Base-by-base conservation (phyloP, 2,113 vertebrate species). In the Callaeas wilsoni region DNA sequence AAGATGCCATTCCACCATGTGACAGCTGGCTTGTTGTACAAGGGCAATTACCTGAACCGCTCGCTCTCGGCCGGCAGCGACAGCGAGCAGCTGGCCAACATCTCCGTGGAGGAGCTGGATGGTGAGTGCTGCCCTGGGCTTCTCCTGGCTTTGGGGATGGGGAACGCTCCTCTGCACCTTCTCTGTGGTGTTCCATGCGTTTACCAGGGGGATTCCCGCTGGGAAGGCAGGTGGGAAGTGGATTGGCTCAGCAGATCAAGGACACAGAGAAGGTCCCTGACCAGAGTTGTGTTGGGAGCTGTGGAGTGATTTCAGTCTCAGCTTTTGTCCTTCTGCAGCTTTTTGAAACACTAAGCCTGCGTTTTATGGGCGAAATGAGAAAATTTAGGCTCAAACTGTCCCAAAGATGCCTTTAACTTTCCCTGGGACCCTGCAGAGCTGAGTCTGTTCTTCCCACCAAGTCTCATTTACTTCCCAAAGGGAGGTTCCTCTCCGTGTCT, bases 1-100 rank as follows among this genome's bases (percentile, higher is more conserved):
- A 99, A 99, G 98, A 99, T 99, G 99, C 99, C 99, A 97, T 99
- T 99, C 98, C 99, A 99, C 95, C 99, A 99, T 96, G 99, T 99
- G 97, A 99, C 99, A 84, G 99, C 99, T 79, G 99, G 99, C 90
- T 98, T 99, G 97, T 98, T 99, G 97, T 99, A 99, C 98, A 99
- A 99, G 93, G 99, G 99, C 96, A 99, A 99, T 97, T 99, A 99
- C 97, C 98, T 99, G 98, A 99, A 99, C 97, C 98, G 99, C 75
- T 99, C 99, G 1, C 98, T 99, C 82, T 99, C 99, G 0, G 99
- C 99, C 16, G 98, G 98, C 97, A 99, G 99, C 2, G 99, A 99
- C 98, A 99, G 99, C 0, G 99, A 99, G 30, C 99, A 99, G 97
- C 97, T 99, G 86, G 99, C 99, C 27, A 99, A 98, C 86, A 99